These are phyloP conservation scores for Scaptomyza graminum DNA, from an alignment of 1,140 invertebrate species.

Conservation along the genomic window DNA sequence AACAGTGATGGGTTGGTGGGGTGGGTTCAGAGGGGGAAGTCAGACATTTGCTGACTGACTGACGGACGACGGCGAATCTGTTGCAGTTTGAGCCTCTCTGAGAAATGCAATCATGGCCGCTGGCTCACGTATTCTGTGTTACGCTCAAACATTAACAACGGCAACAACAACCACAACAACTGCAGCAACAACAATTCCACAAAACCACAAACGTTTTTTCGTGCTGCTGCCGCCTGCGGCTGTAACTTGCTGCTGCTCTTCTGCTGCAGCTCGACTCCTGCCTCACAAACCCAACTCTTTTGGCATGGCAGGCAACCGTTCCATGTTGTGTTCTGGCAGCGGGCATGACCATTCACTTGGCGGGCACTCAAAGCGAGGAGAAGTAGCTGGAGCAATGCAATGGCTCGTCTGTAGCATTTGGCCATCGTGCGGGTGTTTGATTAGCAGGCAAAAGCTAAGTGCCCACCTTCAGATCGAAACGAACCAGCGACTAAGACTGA, in stretches of 20 bases:
- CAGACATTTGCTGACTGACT: conserved; percentile 10
- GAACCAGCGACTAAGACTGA: neutral
- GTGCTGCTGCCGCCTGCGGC: conserved; percentile 54
- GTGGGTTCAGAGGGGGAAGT: neutral
- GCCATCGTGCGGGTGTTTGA: conserved; percentile 75
- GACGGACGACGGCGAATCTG: conserved; percentile 31
- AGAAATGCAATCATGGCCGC: conserved; percentile 77
- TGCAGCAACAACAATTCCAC: conserved; percentile 37
- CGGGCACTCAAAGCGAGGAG: neutral
- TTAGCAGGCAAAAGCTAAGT: conserved; percentile 49
- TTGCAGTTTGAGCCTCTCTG: conserved; percentile 44
- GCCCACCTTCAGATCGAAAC: conserved; percentile 16
- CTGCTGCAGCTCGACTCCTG: conserved; percentile 12
- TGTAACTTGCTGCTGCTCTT: conserved; percentile 8
- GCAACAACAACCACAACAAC: conserved; percentile 54
- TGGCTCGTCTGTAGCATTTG: no score
- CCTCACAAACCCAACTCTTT: neutral
- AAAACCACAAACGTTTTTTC: conserved; percentile 77
- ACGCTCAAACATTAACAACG: conserved; percentile 78
- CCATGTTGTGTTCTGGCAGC: conserved; percentile 55
- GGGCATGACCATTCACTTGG: conserved; percentile 68
- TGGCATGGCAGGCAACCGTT: conserved; percentile 30
- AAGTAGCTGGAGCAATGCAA: conserved; percentile 6
- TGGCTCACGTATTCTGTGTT: conserved; percentile 81
- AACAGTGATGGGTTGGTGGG: conserved; percentile 2